These are phyloP conservation scores for Phenganax subtilis DNA, from an alignment of 92 coral and sea anemone genomes.

Conservation along the genomic window DNA sequence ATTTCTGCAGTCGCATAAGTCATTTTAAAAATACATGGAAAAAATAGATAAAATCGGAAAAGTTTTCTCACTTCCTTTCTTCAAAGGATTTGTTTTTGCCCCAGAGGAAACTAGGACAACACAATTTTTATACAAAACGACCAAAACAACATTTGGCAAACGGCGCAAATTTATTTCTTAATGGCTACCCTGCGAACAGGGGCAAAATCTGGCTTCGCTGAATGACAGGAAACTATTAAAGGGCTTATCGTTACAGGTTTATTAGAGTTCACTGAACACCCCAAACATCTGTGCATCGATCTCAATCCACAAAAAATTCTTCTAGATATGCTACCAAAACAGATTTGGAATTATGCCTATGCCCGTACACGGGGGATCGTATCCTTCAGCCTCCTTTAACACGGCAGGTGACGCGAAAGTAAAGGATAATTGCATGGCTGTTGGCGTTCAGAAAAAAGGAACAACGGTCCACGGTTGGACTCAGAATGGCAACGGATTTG, in stretches of 20 bases:
- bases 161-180: too few relatives aligned
- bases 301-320: neutral
- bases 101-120: too few relatives aligned
- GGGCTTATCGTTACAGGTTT: neutral
- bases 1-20: too few relatives aligned
- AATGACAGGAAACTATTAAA: too few relatives aligned
- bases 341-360: slow-evolving; percentile 64
- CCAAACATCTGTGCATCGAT: neutral
- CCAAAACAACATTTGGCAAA: too few relatives aligned
- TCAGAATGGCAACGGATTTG: slow-evolving; percentile 69
- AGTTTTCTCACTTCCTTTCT: too few relatives aligned
- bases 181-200: too few relatives aligned
- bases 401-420: slow-evolving; percentile 46
- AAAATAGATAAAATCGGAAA: too few relatives aligned
- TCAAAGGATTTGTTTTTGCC: too few relatives aligned
- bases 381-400: slow-evolving; percentile 63
- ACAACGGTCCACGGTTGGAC: slow-evolving; percentile 71
- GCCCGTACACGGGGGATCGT: slow-evolving; percentile 67
- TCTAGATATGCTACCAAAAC: slow-evolving; percentile 70
- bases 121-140: too few relatives aligned
- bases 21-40: too few relatives aligned
- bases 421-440: slow-evolving; percentile 71
- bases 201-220: too few relatives aligned
- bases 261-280: neutral
- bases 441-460: slow-evolving; percentile 61